Conservation (phyloP, 2,797 vertebrate species). For the Antennarius maculatus region DNA sequence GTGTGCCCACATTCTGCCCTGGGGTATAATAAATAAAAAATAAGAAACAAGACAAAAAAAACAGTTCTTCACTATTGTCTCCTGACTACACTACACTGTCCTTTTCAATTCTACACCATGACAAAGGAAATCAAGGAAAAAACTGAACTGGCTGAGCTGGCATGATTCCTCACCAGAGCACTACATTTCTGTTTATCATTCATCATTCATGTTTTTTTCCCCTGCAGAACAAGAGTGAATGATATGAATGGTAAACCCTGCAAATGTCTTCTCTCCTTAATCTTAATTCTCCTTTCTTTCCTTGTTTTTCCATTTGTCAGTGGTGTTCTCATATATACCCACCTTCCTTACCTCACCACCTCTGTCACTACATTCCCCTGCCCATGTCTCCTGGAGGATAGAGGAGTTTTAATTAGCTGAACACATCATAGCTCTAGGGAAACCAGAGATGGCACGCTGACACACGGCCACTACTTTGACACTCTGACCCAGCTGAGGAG, state of each 20-base stretch:
- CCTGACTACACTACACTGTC: constrained; percentile 12
- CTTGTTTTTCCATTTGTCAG: constrained; percentile 23
- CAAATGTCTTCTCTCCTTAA: constrained; percentile 24
- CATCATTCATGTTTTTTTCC: constrained; percentile 7
- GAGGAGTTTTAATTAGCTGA: constrained; percentile 79
- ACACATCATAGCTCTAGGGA: constrained; percentile 65
- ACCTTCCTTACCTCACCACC: constrained; percentile 33
- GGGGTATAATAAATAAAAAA: constrained; percentile 15
- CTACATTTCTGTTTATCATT: constrained; percentile 48
- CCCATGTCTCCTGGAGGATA: constrained; percentile 58
- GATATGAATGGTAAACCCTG: not conserved
- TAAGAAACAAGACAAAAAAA: constrained; percentile 15
- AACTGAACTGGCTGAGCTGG: constrained; percentile 51
- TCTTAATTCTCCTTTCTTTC: constrained; percentile 27
- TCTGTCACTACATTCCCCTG: constrained; percentile 52
- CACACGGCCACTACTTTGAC: constrained; percentile 46
- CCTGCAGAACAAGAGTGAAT: too few species aligned
- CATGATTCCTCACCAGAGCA: constrained; percentile 43
- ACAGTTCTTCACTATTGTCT: constrained; percentile 38
- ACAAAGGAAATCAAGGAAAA: constrained; percentile 31
- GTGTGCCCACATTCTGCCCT: constrained; percentile 20
- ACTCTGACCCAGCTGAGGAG: constrained; percentile 52
- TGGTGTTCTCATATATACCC: constrained; percentile 16
- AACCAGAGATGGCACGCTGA: constrained; percentile 65
- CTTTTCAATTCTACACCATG: constrained; percentile 17